Base-by-base conservation (phyloP, 2,113 vertebrate species). In the Electrona antarctica region DNA sequence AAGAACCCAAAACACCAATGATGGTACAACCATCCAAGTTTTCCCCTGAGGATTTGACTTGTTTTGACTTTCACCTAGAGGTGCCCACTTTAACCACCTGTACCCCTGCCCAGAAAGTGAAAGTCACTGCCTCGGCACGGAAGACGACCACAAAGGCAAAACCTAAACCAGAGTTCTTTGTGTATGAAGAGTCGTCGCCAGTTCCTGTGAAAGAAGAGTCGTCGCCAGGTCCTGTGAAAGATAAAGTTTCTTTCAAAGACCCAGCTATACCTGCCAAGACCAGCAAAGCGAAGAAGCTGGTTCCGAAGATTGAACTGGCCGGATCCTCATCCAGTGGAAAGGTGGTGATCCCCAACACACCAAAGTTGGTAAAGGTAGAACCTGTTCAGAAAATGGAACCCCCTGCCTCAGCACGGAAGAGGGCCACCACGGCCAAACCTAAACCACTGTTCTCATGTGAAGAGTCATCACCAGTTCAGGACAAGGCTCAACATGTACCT, bases 381-480 rank as follows among this genome's bases (percentile, higher is more conserved):
- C 95, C 95, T 0, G 52, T 76, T 56, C 90, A 87, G 41, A 88
- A 56, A 12, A 11, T 73, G 1, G 67, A 60, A 69, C 52, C 45
- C 3, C 52, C 56, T 0, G 0, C 78, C 8, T 88, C 79, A 7
- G n/a, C 7, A 0, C 81, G 60, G 8, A 87, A 86, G 47, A 45
- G 59, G 4, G n/a, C 71, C 10, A 56, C 46, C 13, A 93, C 75
- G 74, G 83, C 69, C 3, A 67, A 69, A 0, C 7, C 76, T 0
- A 86, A 90, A 59, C 70, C 91, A 0, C 91, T 98, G 80, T 91
- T 92, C 0, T 93, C 97, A 60, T 97, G 92, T 86, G 92, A 93
- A 8, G 96, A 97, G 52, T 51, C 69, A 2, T 90, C 91, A 0
- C 90, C 87, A 54, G 0, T 60, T 67, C 6, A 78, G 72, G 58